Base-by-base conservation (phyloP, 1,140 invertebrate species). In the Mactra quadrangularis region DNA sequence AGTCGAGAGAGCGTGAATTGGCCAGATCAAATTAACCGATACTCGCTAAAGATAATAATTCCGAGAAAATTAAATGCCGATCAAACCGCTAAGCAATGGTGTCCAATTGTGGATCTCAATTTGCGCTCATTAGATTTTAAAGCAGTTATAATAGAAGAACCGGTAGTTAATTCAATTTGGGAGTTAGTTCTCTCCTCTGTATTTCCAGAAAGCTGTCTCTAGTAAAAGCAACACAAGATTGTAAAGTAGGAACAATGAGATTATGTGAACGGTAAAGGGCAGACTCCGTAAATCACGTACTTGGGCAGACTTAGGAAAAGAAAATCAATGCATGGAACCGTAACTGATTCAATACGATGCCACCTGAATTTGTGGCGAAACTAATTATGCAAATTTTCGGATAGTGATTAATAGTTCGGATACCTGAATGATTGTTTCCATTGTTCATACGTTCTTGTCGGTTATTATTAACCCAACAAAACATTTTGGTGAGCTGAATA, bases 71-170 rank as follows among this genome's bases (percentile, higher is more conserved):
- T 53, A 82, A 75, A 55, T 64, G 57, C 27, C 29, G 45, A 38
- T 64, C 79, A 29, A 47, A 25, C 38, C 33, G 38, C 29, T 38
- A 38, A 50, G 55, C 45, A 27, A 19, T 29, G 29, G 29, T 55
- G 71, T 64, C 59, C 57, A 74, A 74, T 66, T 59, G 38, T 38
- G 52, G 79, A 41, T 64, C 25, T 59, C 62, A 78, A 84, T 84
- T 84, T 78, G 66, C 50, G 78, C 75, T 78, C 83, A 84, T 84
- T 84, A 84, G 74, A 72, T 79, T 74, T 74, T 53, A 84, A 79
- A 78, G 78, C 78, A 70, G 59, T 45, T 57, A 33, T 84, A 84
- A 77, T 79, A 72, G 33, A 50, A 64, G 38, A 66, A 72, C 41
- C 71, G 64, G 45, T 68, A 72, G 47, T 60, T 78, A 84, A 79